phyloP scores from a whole-genome alignment of 2,888 invertebrate species.

The Andrena fulva region DNA sequence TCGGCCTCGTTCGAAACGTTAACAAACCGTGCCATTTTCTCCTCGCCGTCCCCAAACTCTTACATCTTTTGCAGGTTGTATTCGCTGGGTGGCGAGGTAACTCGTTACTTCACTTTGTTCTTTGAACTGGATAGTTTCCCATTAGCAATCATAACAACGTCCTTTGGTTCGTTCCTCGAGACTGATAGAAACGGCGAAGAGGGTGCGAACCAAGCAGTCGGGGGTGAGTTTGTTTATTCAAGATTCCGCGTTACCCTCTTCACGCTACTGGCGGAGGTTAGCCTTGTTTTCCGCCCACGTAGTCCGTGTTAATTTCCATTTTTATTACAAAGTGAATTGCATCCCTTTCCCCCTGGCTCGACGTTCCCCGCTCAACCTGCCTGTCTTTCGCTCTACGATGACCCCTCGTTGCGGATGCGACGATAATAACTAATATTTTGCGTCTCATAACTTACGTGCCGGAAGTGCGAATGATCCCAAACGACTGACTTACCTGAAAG shows the following conservation, averaged over 20 bases:
- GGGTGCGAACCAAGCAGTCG: slow-evolving; percentile 64
- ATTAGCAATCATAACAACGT: slow-evolving; percentile 84
- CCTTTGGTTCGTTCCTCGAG: slow-evolving; percentile 75
- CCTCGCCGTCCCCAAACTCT: slow-evolving; percentile 59
- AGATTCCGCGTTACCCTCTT: slow-evolving; percentile 75
- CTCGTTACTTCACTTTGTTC: slow-evolving; percentile 83
- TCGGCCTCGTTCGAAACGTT: slow-evolving; percentile 72
- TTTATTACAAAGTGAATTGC: slow-evolving; percentile 82
- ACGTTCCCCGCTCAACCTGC: slow-evolving; percentile 15
- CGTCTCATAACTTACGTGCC: slow-evolving; percentile 59
- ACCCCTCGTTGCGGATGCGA: slow-evolving; percentile 63
- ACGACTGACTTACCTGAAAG: slow-evolving; percentile 76
- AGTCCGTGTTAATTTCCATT: slow-evolving; percentile 81
- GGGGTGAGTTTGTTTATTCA: slow-evolving; percentile 79
- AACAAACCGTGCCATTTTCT: slow-evolving; percentile 77
- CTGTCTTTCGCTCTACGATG: slow-evolving; percentile 33
- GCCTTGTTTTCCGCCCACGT: slow-evolving; percentile 76
- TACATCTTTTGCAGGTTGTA: slow-evolving; percentile 63
- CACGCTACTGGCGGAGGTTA: slow-evolving; percentile 68
- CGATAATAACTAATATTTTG: slow-evolving; percentile 24
- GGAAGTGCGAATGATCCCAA: neutral
- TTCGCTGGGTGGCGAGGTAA: slow-evolving; percentile 73
- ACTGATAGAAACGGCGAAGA: slow-evolving; percentile 71
- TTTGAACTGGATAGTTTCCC: slow-evolving; percentile 84
- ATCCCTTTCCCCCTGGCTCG: slow-evolving; percentile 49